Base-by-base conservation (phyloP, 1,140 invertebrate species). In the Papilio dardanus region DNA sequence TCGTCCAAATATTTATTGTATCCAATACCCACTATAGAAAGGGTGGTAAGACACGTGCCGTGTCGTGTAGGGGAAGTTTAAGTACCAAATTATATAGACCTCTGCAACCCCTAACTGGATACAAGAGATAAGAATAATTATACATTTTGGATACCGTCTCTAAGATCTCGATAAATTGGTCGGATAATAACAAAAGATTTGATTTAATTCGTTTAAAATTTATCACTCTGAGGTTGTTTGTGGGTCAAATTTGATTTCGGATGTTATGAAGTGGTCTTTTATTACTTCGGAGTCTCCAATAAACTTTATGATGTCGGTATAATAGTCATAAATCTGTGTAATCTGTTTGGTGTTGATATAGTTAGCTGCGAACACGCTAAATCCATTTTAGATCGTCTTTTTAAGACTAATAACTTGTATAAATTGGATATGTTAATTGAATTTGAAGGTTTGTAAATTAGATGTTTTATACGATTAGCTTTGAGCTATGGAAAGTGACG, bases 131-230 rank as follows among this genome's bases (percentile, higher is more conserved):
- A 40, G 6, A 24, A 67, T n/a, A 58, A 35, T 66, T 65, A 37
- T 54, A 67, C 54, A 62, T 62, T 71, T 33, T 33, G 31, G 24
- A 66, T 50, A 16, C 24, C 14, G 0, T 14, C 19, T 8, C 21
- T 67, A 0, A 42, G 83, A 1, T 82, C 83, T 77, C 77, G 4
- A 16, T 78, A 85, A n/a, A 76, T 14, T 85, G 81, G 87, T 74
- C 35, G 10, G 8, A 37, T 76, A 65, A 37, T 37, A 58, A 77
- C 77, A 83, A 85, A 77, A 80, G 84, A 85, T 84, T 86, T 82
- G 74, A 80, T 89, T 87, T 89, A 89, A 90, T 90, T 83, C 84
- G 79, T 88, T 88, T 86, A 87, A 89, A 90, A 88, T 91, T 91
- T 91, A 91, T 91, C 83, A 77, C 81, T 77, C 46, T 79, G 71